Base-by-base conservation (phyloP, 2,888 invertebrate species). In the Mesorhabditis belari region DNA sequence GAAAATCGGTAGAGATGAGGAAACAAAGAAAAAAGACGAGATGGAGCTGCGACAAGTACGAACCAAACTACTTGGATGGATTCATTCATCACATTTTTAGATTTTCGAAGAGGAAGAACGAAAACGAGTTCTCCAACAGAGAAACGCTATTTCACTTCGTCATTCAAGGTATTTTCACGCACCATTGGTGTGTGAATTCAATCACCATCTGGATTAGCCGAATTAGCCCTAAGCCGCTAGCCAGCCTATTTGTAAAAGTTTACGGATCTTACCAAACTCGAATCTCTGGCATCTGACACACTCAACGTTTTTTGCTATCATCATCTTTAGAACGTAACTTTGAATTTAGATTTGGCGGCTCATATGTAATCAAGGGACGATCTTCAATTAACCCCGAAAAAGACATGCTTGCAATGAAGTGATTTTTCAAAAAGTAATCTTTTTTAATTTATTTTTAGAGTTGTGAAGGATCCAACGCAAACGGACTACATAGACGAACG, bases 351-450 rank as follows among this genome's bases (percentile, higher is more conserved):
- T 95, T 95, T 82, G 92, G 92, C 29, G 94, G 95, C 57, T 92
- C 93, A 6, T 96, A 88, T 84, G 88, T 90, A 0, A 87, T 96
- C 21, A 88, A 89, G 81, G 92, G 94, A 81, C 87, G 95, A 66
- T 76, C 21, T 63, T 70, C 60, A 74, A 75, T 64, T 74, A 59
- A 60, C 60, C 57, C 52, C 49, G 44, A 23, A 29, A 29, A 4
- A 53, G 29, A 29, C 55, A 25, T 29, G 4, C 9, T 35, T 25
- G n/a, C 12, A 5, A 29, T 24, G n/a, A 21, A 4, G 6, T 55
- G 49, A 28, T n/a, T 57, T 28, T 60, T 24, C 17, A 27, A 23
- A 62, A 25, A 62, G 29, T 28, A 23, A 50, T 57, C 49, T 12
- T 2, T 17, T n/a, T 55, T 17, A 24, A 12, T 21, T 27, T 26